Evolutionary conservation across 2,888 invertebrate species (phyloP).

Genomic region (Lobophora halterata): DNA sequence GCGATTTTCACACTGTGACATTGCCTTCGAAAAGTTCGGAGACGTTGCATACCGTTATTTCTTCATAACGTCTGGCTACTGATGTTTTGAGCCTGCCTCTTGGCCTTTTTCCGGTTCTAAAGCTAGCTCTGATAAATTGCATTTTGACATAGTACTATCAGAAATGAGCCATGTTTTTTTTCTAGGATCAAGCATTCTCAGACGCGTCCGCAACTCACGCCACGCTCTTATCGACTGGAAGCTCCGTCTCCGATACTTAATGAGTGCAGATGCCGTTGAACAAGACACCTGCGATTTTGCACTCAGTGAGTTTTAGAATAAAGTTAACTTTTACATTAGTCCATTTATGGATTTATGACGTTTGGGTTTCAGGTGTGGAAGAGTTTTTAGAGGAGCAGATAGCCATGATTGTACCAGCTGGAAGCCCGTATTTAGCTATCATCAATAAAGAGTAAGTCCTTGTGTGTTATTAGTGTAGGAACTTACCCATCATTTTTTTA

Average conservation of each 20-base stretch:
- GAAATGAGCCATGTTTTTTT: too few relatives aligned
- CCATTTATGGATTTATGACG: too few relatives aligned
- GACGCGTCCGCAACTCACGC: constrained; percentile 82
- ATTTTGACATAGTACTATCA: too few relatives aligned
- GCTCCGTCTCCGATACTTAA: constrained; percentile 86
- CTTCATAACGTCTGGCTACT: too few relatives aligned
- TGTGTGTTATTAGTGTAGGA: neutral
- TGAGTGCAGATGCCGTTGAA: constrained; percentile 83
- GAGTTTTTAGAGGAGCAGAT: constrained; percentile 90
- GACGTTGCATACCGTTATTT: too few relatives aligned
- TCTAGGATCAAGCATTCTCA: constrained; percentile 50
- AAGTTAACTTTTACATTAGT: too few relatives aligned
- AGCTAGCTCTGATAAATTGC: too few relatives aligned
- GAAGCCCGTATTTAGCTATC: constrained; percentile 88
- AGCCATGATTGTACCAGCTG: constrained; percentile 86
- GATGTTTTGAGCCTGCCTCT: too few relatives aligned
- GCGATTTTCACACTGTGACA: too few relatives aligned
- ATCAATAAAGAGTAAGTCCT: constrained; percentile 88
- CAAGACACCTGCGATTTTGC: constrained; percentile 88
- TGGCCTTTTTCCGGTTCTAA: too few relatives aligned
- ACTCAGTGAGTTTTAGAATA: constrained; percentile 76
- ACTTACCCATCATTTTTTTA: too few relatives aligned
- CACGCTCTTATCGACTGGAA: constrained; percentile 92
- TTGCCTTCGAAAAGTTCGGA: too few relatives aligned
- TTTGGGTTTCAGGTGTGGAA: constrained; percentile 79